Evolutionary conservation across 2,113 vertebrate genomes (phyloP).

Genomic region (Labeo rohita): DNA sequence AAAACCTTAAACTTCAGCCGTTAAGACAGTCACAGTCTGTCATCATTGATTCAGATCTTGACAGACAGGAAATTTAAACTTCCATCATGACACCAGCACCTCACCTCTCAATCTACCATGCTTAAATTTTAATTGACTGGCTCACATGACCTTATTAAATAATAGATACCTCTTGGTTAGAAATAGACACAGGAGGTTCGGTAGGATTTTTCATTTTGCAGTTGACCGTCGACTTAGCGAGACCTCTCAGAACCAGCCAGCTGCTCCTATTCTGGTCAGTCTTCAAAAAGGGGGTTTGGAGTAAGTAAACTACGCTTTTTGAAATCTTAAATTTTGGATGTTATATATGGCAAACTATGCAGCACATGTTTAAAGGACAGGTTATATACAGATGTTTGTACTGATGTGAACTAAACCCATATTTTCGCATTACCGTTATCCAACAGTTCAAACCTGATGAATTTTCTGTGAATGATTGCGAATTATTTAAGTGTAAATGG

Average conservation of each 20-base stretch:
- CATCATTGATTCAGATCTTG: constrained; percentile 23
- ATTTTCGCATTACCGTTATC: neutral
- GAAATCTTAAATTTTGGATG: neutral
- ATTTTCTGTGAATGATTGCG: neutral
- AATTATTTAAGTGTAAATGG: neutral
- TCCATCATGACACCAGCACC: constrained; percentile 70
- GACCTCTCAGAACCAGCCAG: constrained; percentile 62
- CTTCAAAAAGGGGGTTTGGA: neutral
- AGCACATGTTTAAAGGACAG: neutral
- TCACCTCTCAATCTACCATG: constrained; percentile 73
- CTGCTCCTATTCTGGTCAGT: neutral
- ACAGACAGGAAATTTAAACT: constrained; percentile 68
- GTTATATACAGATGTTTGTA: neutral
- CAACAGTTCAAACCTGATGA: neutral
- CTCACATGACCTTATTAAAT: constrained; percentile 94
- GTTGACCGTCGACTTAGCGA: constrained; percentile 83
- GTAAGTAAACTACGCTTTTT: constrained; percentile 32
- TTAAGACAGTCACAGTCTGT: neutral
- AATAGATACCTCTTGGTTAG: constrained; percentile 89
- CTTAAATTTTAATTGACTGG: constrained; percentile 89
- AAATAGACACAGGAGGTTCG: constrained; percentile 85
- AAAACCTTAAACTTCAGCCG: neutral
- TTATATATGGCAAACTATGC: neutral
- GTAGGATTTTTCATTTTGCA: constrained; percentile 85
- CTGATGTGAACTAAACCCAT: neutral